phyloP scores from a whole-genome alignment of 2,113 vertebrate genomes.

The Pycnonotus jocosus region DNA sequence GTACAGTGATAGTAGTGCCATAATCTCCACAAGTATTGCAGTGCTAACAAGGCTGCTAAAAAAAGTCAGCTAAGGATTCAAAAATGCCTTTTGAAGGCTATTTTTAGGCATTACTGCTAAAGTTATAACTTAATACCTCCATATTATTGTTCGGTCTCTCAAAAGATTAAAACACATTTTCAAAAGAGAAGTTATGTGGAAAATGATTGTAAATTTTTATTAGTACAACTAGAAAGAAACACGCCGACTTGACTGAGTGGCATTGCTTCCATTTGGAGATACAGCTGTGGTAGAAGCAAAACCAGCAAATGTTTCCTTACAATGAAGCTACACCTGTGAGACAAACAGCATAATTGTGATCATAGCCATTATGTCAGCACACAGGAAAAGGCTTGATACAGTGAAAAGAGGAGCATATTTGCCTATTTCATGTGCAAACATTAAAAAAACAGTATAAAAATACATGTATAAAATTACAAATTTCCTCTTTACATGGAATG shows the following conservation, averaged over 20 bases:
- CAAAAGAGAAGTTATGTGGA: slow-evolving; percentile 5
- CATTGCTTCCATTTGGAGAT: neutral
- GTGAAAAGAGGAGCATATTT: neutral
- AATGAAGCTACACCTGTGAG: neutral
- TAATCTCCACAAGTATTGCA: neutral
- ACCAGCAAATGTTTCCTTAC: neutral
- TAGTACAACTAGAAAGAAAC: slow-evolving; percentile 23
- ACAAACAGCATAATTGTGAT: neutral
- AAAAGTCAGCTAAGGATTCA: neutral
- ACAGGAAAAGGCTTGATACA: neutral
- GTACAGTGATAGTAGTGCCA: neutral
- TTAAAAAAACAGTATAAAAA: slow-evolving; percentile 76
- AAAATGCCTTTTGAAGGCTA: neutral
- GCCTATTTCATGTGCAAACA: slow-evolving; percentile 15
- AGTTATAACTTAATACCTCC: neutral
- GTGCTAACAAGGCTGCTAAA: neutral
- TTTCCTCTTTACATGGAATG: slow-evolving; percentile 67
- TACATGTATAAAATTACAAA: slow-evolving; percentile 73
- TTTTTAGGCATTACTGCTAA: neutral
- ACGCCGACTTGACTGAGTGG: neutral
- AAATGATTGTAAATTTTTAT: slow-evolving; percentile 41
- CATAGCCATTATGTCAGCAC: neutral
- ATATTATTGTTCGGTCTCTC: neutral
- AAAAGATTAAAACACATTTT: neutral
- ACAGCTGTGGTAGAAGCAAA: neutral